Percentiles rank a stretch among this genome's conserved stretches.
phyloP scores from a whole-genome alignment of 2,113 vertebrate species.

The Patagioenas fasciata region DNA sequence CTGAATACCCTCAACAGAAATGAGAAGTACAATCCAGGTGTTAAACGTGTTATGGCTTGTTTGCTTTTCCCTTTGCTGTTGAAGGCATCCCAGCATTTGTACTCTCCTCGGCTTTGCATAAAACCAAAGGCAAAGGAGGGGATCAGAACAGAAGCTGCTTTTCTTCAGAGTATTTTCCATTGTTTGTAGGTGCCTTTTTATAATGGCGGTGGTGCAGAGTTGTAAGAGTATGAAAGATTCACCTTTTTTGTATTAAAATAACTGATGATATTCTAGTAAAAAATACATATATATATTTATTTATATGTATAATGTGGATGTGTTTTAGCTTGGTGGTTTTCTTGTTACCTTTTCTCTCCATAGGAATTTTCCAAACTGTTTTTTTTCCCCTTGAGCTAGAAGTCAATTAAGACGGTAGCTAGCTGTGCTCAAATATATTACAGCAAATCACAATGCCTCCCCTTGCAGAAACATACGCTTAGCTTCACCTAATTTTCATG shows the following conservation, averaged over 20 bases:
- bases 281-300: neutral
- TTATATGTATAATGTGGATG: neutral
- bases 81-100: neutral
- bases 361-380: neutral
- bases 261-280: neutral
- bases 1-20: neutral
- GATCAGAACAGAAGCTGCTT: neutral
- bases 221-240: neutral
- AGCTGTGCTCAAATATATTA: neutral
- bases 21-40: fast-evolving
- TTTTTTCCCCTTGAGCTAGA: neutral
- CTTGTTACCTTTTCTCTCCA: neutral
- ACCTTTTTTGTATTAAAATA: neutral
- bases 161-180: neutral
- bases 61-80: neutral
- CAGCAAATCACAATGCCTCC: neutral
- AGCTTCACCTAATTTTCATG: neutral
- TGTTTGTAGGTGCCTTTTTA: neutral
- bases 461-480: neutral
- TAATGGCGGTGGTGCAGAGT: neutral
- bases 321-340: neutral
- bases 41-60: neutral
- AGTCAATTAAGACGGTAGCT: neutral
- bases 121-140: neutral
- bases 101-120: neutral